phyloP scores from a whole-genome alignment of 2,888 invertebrate genomes.

The Ypsolopha sequella region DNA sequence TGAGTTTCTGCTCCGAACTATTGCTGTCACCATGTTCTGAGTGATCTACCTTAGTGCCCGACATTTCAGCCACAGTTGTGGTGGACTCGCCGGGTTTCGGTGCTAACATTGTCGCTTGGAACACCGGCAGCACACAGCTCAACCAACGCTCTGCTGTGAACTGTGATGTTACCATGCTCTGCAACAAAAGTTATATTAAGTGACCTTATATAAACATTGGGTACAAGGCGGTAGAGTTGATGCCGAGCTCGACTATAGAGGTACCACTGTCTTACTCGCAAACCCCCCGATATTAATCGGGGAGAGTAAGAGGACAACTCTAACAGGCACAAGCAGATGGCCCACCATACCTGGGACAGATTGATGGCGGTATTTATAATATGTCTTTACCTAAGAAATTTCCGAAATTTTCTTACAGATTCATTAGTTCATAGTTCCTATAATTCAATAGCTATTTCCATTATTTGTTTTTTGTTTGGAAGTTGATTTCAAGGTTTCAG shows the following conservation, averaged over 20 bases:
- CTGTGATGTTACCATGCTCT: constrained; percentile 65
- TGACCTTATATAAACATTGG: not conserved
- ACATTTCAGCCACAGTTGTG: constrained; percentile 75
- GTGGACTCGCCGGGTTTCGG: constrained; percentile 26
- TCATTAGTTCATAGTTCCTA: too few relatives aligned
- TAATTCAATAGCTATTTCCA: too few relatives aligned
- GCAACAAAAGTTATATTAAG: not conserved
- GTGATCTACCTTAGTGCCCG: constrained; percentile 65
- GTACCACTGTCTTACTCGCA: not conserved
- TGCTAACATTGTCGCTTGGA: constrained; percentile 62
- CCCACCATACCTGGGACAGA: too few relatives aligned
- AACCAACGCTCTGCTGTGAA: constrained; percentile 82
- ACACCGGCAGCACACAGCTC: constrained; percentile 68
- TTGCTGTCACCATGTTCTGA: not conserved
- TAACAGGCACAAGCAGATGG: not conserved
- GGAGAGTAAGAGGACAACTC: too few relatives aligned
- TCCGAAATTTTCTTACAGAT: too few relatives aligned
- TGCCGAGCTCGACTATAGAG: not conserved
- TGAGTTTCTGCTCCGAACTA: too few relatives aligned
- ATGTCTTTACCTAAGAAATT: too few relatives aligned
- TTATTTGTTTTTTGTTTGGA: too few relatives aligned
- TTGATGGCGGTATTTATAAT: too few relatives aligned
- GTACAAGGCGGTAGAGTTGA: not conserved
- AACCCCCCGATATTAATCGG: not conserved
- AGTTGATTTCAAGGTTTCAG: too few relatives aligned